Base-by-base conservation (phyloP, 1,140 invertebrate genomes). In the Papilio glaucus region DNA sequence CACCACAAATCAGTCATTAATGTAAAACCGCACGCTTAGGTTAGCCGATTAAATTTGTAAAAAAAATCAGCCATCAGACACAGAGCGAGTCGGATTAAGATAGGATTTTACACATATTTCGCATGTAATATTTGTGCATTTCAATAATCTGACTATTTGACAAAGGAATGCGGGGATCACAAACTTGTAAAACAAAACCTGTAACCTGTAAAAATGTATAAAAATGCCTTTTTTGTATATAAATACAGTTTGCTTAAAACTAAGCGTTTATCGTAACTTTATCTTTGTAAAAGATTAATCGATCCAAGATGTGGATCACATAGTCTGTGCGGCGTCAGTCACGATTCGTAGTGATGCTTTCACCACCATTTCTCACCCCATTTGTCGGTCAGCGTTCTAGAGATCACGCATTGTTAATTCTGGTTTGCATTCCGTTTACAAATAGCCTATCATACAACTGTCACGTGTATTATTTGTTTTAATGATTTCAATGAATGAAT, bases 311-410 rank as follows among this genome's bases (percentile, higher is more conserved):
- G 71, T 80, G 60, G 41, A 67, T 72, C 39, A 41, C 45, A 33
- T n/a, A n/a, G n/a, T n/a, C 18, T 21, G 70, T 49, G 42, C 41
- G 45, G 60, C 37, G 18, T 65, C 26, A 62, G 79, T 80, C 76
- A 78, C 76, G 79, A 78, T 38, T 39, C 39, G 10, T 39, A 57
- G 63, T 12, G 42, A 57, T 72, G 74, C 79, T 78, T 78, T 78
- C 79, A 67, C 79, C 72, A 38, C 39, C 42, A 26, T 74, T 76
- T 80, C 79, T 72, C 76, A 77, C 76, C 70, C 68, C 68, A 76
- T 76, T 68, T 68, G 65, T 68, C 65, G 65, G 21, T 37, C 29
- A 15, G 61, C 29, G 61, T 68, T 49, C 7, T 68, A 68, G 41
- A 68, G 41, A 49, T 68, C 41, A n/a, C 26, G 65, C 26, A 68